Evolutionary conservation across 1,140 invertebrate species (phyloP).

Genomic region (Yoshiicerus persimilis): DNA sequence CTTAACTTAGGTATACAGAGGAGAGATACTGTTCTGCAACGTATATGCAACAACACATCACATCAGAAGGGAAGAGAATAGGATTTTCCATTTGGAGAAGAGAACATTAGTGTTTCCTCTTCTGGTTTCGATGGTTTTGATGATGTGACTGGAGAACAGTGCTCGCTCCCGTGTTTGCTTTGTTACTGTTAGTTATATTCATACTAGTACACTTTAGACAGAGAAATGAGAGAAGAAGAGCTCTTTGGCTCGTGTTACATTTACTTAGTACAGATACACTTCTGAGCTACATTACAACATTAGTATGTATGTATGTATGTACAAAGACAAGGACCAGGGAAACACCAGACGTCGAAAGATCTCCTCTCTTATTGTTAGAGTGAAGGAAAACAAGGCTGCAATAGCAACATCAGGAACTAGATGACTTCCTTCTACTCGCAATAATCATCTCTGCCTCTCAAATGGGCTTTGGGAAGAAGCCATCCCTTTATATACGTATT

Average conservation of each 20-base stretch:
- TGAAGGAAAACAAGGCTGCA: background rate
- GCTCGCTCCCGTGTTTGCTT: background rate
- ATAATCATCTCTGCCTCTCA: background rate
- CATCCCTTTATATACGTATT: background rate
- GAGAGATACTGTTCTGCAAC: background rate
- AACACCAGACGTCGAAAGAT: background rate
- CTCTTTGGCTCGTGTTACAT: slow-evolving; percentile 1
- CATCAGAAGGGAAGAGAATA: background rate
- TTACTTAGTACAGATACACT: background rate
- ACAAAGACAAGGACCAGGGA: background rate
- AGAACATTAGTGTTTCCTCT: slow-evolving; percentile 12
- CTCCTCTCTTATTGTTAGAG: background rate
- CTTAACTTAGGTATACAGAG: no score
- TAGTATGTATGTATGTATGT: background rate
- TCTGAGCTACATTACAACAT: background rate
- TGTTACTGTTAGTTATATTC: background rate
- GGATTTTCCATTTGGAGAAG: background rate
- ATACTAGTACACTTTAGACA: background rate
- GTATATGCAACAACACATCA: background rate
- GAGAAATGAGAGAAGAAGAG: background rate
- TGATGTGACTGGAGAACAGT: background rate
- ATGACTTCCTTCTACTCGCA: background rate
- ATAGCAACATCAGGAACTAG: background rate
- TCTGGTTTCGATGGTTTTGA: background rate
- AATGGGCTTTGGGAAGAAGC: background rate